Conservation (phyloP, 2,797 vertebrate genomes). For the Oophaga sylvatica region DNA sequence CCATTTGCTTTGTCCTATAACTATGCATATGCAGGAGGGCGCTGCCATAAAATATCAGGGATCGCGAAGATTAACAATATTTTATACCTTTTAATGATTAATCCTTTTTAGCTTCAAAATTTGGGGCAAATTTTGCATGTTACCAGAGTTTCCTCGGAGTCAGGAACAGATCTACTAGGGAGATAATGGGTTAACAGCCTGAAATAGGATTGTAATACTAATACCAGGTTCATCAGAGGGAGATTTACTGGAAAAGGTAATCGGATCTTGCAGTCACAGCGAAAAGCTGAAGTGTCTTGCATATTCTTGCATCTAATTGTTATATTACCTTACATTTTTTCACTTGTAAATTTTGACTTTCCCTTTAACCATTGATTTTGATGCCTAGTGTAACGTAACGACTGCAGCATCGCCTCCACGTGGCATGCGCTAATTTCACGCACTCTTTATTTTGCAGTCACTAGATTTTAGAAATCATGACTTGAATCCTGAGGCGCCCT, state of each 20-base stretch:
- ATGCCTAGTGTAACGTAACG: not conserved
- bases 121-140: not conserved
- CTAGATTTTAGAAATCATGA: not conserved
- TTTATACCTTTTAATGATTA: no score
- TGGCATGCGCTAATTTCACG: not conserved
- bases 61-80: no score
- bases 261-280: not conserved
- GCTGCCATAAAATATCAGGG: no score
- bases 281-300: not conserved
- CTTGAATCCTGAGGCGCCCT: not conserved
- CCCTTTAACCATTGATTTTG: not conserved
- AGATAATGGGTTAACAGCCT: slow-evolving; percentile 15
- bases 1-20: no score
- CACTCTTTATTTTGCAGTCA: no score
- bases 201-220: not conserved
- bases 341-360: not conserved
- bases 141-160: not conserved
- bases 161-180: not conserved
- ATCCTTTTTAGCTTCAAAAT: not conserved
- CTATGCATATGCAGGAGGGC: no score
- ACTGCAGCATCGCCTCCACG: not conserved
- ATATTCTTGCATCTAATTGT: not conserved
- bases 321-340: not conserved
- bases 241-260: slow-evolving; percentile 33
- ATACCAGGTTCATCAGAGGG: not conserved